phyloP scores from a whole-genome alignment of 2,888 invertebrate genomes.

The Iselma pallidipennis region DNA sequence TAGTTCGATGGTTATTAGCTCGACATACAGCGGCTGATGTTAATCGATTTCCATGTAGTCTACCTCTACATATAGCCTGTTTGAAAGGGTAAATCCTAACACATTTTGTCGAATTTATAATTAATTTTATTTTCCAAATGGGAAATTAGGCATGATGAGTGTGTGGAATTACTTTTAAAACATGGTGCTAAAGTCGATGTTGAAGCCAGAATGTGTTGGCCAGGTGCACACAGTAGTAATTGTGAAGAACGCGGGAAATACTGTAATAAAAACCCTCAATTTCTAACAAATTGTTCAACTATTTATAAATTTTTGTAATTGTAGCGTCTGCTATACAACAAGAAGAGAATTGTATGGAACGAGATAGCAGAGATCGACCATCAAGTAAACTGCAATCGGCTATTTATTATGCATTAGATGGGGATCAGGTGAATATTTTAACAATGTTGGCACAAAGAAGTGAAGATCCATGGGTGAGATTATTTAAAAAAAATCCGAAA shows the following conservation, averaged over 20 bases:
- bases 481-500: not conserved
- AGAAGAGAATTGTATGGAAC: constrained; percentile 59
- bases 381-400: constrained; percentile 68
- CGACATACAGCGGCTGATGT: constrained; percentile 66
- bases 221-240: constrained; percentile 70
- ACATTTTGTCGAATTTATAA: not conserved
- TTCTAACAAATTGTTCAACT: not conserved
- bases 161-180: constrained; percentile 69
- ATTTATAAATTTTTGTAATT: constrained; percentile 16
- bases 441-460: constrained; percentile 68
- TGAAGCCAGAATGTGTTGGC: constrained; percentile 76
- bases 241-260: constrained; percentile 72
- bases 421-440: constrained; percentile 71
- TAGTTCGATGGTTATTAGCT: constrained; percentile 69
- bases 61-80: constrained; percentile 76
- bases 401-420: constrained; percentile 73
- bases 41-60: constrained; percentile 72
- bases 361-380: constrained; percentile 51
- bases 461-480: constrained; percentile 68
- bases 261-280: constrained; percentile 51
- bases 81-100: constrained; percentile 61
- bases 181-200: constrained; percentile 73
- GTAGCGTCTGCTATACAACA: constrained; percentile 53
- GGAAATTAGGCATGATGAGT: constrained; percentile 65
- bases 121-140: not conserved